phyloP scores from a whole-genome alignment of 2,113 vertebrate species.

The Pardalotus punctatus region DNA sequence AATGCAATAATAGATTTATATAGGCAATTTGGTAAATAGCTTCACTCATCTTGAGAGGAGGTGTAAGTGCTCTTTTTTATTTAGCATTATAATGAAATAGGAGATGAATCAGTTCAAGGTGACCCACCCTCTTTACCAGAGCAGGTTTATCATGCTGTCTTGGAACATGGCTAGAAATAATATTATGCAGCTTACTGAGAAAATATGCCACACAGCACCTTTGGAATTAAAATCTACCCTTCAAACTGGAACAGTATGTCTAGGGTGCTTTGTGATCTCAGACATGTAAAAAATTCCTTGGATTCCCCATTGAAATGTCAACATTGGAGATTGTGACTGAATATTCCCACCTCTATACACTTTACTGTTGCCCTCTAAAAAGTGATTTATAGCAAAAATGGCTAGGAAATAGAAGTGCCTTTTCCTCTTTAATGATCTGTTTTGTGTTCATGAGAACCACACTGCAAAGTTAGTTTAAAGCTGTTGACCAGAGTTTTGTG shows the following conservation, averaged over 20 bases:
- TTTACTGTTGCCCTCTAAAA: neutral
- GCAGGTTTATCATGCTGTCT: neutral
- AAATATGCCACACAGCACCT: neutral
- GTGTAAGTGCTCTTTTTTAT: neutral
- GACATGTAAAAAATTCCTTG: neutral
- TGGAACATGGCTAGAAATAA: neutral
- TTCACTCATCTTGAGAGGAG: neutral
- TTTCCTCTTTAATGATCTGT: neutral
- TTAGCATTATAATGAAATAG: neutral
- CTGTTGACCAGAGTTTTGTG: neutral
- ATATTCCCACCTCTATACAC: neutral
- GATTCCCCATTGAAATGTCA: neutral
- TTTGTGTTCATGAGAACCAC: neutral
- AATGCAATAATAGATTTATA: neutral
- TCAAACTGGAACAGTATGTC: neutral
- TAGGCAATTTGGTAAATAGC: neutral
- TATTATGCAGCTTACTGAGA: neutral
- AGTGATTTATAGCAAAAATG: neutral
- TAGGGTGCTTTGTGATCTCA: neutral
- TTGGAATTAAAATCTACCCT: neutral
- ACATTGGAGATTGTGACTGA: neutral
- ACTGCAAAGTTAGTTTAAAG: neutral
- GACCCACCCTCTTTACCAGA: neutral
- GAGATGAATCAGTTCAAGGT: neutral
- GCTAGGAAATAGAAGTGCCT: neutral